Conservation (phyloP, 2,797 vertebrate species). For the Pagetopsis macropterus region DNA sequence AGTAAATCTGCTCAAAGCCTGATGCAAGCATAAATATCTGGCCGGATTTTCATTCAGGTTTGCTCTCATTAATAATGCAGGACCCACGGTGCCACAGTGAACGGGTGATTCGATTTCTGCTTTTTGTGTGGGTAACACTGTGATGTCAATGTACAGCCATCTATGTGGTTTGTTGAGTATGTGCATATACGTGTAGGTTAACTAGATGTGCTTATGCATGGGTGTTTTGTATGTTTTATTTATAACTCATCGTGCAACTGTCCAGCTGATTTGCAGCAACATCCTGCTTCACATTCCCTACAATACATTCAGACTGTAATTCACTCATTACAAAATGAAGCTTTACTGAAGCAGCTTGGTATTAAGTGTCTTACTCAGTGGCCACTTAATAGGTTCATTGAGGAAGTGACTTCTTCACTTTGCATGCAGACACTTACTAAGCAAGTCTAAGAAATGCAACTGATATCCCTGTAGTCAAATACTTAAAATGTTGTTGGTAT, state of each 20-base stretch:
- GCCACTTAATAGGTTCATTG: conserved; percentile 23
- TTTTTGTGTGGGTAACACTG: conserved; percentile 48
- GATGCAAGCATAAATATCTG: conserved; percentile 73
- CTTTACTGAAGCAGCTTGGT: conserved; percentile 11
- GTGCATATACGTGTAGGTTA: neutral
- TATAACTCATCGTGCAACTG: neutral
- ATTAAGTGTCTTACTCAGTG: conserved; percentile 5
- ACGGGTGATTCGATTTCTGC: conserved; percentile 69
- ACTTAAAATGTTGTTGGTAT: neutral
- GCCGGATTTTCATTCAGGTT: conserved; percentile 74
- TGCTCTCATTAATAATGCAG: conserved; percentile 77
- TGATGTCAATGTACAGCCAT: conserved; percentile 32
- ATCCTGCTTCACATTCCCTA: conserved; percentile 1
- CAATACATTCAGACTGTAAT: neutral
- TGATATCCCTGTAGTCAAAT: neutral
- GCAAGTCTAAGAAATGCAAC: neutral
- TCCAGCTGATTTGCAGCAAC: neutral
- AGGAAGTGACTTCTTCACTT: conserved; percentile 19
- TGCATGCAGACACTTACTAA: neutral
- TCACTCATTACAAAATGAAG: conserved; percentile 12
- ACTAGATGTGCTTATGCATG: neutral
- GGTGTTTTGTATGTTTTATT: neutral
- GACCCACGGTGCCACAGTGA: conserved; percentile 59
- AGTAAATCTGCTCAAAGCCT: conserved; percentile 72
- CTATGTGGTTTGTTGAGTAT: conserved; percentile 29